Evolutionary conservation across 2,113 vertebrate species (phyloP), one percentile per base, ranked within the genome.

Genomic region (Hemiprocne comata): DNA sequence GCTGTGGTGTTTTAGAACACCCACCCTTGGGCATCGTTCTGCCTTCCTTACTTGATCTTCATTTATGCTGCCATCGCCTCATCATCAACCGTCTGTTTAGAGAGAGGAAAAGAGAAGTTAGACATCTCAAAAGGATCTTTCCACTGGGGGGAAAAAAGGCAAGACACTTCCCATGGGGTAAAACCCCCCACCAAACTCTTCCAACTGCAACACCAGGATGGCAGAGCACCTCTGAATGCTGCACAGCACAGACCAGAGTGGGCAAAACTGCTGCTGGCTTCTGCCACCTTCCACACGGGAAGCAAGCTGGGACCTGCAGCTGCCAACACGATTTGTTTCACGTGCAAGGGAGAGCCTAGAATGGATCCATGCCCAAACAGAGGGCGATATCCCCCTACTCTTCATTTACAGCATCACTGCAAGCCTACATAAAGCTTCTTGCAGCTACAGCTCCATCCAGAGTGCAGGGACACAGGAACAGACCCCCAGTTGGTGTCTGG

Each of bases 11-110:
- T 99, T 99, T 99, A 98, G 99, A 99, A 99, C 99, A 99, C 99
- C 99, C 99, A 98, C 99, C 98, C 99, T 99, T 99, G 99, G 99
- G 99, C 99, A 99, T 99, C 98, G 99, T 99, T 99, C 99, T 99
- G 98, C 98, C 98, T 98, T 99, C 98, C 98, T 99, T 98, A 99
- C 98, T 98, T 98, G 98, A 98, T 98, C 99, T 98, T 99, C 99
- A 99, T 99, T 98, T 99, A 99, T 98, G 98, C 98, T 96, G 98
- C 99, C 98, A 99, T 99, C 97, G 99, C 99, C 96, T 99, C 99
- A 95, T 99, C 99, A 97, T 99, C 99, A 97, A 99, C 99, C 89
- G 99, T 99, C 99, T 99, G 98, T 87, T 44, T 18, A 36, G 73
- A 96, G 66, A 97, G 88, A 87, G 73, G 66, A 73, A 21, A 76